Conservation (phyloP, 2,797 vertebrate species). For the Merluccius polli region DNA sequence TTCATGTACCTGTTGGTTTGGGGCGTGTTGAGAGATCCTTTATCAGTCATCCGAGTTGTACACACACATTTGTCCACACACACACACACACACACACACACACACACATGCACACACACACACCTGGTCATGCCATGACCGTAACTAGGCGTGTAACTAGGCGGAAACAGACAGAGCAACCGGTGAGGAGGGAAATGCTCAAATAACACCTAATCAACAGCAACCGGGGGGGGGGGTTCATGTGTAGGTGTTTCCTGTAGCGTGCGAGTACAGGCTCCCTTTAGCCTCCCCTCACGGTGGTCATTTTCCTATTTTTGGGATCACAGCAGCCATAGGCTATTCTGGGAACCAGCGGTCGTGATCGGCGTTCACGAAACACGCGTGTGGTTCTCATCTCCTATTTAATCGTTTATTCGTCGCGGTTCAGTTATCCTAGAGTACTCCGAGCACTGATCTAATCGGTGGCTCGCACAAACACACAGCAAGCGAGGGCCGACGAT, state of each 20-base stretch:
- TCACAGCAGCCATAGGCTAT: no score
- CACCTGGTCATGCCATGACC: slow-evolving; percentile 32
- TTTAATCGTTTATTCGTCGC: no score
- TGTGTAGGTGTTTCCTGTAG: slow-evolving; percentile 16
- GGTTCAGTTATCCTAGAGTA: no score
- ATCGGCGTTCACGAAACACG: slow-evolving; percentile 53
- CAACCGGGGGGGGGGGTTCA: slow-evolving; percentile 33
- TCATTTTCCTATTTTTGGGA: no score
- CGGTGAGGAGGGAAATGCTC: slow-evolving; percentile 28
- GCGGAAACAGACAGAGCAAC: slow-evolving; percentile 18
- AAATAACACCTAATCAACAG: background rate
- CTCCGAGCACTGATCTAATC: no score
- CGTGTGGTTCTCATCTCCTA: slow-evolving; percentile 23
- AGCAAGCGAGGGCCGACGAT: no score
- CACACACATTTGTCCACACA: slow-evolving; percentile 5
- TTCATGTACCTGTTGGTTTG: background rate
- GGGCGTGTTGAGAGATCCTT: no score
- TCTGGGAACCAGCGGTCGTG: slow-evolving; percentile 14
- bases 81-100: slow-evolving; percentile 10
- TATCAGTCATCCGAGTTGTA: background rate
- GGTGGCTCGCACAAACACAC: no score
- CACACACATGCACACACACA: background rate
- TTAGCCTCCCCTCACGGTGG: background rate
- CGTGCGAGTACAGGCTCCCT: slow-evolving; percentile 24
- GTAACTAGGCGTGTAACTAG: slow-evolving; percentile 2